Evolutionary conservation across 2,888 invertebrate species (phyloP).

Genomic region (Cephus runcator): DNA sequence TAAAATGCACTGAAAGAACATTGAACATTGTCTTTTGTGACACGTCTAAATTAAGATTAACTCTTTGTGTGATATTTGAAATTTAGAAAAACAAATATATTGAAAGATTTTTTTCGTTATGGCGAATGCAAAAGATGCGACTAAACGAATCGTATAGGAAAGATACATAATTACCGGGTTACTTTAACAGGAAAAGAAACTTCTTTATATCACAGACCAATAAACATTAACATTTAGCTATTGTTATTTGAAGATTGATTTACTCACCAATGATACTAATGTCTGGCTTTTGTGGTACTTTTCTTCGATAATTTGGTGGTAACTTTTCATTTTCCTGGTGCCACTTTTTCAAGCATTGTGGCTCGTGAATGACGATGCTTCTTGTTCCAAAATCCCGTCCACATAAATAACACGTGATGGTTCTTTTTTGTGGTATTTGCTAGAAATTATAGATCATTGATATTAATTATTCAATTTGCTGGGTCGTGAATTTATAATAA

Average conservation of each 20-base stretch:
- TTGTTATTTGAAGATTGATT: background rate
- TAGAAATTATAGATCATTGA: no score
- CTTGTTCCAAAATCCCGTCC: slow-evolving; percentile 74
- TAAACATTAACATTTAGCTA: no score
- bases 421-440: slow-evolving; percentile 13
- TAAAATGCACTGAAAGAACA: no score
- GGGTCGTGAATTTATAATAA: no score
- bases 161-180: background rate
- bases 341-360: slow-evolving; percentile 76
- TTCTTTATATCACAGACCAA: no score
- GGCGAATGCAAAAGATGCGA: no score
- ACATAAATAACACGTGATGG: slow-evolving; percentile 73
- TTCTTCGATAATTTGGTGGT: slow-evolving; percentile 66
- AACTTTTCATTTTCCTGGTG: slow-evolving; percentile 70
- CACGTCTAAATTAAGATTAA: no score
- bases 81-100: no score
- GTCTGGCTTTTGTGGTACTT: slow-evolving; percentile 68
- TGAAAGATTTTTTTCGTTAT: no score
- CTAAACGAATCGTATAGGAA: background rate
- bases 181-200: background rate
- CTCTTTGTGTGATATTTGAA: no score
- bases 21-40: no score
- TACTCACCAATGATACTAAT: slow-evolving; percentile 65
- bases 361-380: slow-evolving; percentile 75
- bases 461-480: no score